Base-by-base conservation (phyloP, 1,140 invertebrate species). In the Physella acuta region DNA sequence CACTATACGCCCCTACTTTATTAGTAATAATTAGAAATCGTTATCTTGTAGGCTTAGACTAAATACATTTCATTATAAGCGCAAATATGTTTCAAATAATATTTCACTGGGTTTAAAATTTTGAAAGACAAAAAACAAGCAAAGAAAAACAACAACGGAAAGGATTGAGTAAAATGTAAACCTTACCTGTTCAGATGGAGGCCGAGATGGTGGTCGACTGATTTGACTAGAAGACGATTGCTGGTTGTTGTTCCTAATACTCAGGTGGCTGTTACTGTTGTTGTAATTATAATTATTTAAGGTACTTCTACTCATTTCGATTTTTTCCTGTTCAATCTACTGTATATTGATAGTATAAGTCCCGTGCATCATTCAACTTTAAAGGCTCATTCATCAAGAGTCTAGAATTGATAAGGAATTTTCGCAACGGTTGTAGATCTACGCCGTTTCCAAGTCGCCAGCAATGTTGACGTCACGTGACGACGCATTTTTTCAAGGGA, bases 101-200 rank as follows among this genome's bases (percentile, higher is more conserved):
- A 49, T 11, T n/a, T 49, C 11, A 14, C n/a, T 11, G 11, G 44
- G 11, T 49, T n/a, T 14, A n/a, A 49, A n/a, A 49, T 49, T 49
- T 14, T 14, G 44, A 49, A 14, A 49, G n/a, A 49, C n/a, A 14
- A 14, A 49, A 49, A 14, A 49, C 44, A 49, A 11, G n/a, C 11
- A 49, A 14, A 49, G 11, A 49, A 11, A 49, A 14, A 49, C 44
- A 49, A 49, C 11, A 14, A n/a, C n/a, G n/a, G 44, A n/a, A 11
- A 49, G 11, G n/a, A 49, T 11, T n/a, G n/a, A 49, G 44, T 14
- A 49, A 11, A 49, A 11, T 3, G 5, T 33, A 33, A 8, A 61
- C 36, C 68, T 70, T 70, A 70, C 68, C 68, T 37, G 56, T 28
- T 70, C 68, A 26, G 68, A 70, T 24, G 59, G 59, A 11, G 68